Evolutionary conservation across 2,113 vertebrate genomes (phyloP).

Genomic region (Lophotis ruficrista): DNA sequence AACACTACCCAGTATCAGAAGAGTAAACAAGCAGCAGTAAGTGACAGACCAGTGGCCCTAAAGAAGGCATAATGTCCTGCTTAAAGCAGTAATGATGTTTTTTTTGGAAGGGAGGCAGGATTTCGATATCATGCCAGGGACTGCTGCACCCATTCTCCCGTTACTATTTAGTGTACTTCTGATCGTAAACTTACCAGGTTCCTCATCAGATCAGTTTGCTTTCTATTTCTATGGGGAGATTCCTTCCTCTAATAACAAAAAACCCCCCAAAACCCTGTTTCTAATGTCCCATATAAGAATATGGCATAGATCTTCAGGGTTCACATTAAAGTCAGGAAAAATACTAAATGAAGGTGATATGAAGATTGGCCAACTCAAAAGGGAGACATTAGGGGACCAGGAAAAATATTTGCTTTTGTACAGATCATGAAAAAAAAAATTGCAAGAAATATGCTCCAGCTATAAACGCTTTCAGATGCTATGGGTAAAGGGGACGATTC

Average conservation of each 20-base stretch:
- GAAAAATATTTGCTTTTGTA: background rate
- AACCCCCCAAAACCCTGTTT: background rate
- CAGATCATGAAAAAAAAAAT: background rate
- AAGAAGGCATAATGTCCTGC: accelerated
- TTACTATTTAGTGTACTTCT: background rate
- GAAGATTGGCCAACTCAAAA: background rate
- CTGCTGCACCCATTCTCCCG: background rate
- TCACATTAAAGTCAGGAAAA: background rate
- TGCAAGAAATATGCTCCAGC: background rate
- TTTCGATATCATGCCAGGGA: background rate
- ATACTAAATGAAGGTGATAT: background rate
- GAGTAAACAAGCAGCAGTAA: background rate
- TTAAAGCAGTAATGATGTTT: background rate
- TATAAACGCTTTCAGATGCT: background rate
- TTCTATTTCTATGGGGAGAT: background rate
- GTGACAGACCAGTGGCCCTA: background rate
- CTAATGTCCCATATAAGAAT: background rate
- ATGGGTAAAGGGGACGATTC: background rate
- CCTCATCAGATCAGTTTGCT: background rate
- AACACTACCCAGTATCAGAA: background rate
- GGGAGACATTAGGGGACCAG: background rate
- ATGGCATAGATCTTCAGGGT: accelerated
- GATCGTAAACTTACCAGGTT: background rate
- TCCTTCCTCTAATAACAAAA: background rate
- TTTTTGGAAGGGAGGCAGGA: background rate